Conservation (phyloP, 2,797 vertebrate genomes). For the Peromyscus nudipes region DNA sequence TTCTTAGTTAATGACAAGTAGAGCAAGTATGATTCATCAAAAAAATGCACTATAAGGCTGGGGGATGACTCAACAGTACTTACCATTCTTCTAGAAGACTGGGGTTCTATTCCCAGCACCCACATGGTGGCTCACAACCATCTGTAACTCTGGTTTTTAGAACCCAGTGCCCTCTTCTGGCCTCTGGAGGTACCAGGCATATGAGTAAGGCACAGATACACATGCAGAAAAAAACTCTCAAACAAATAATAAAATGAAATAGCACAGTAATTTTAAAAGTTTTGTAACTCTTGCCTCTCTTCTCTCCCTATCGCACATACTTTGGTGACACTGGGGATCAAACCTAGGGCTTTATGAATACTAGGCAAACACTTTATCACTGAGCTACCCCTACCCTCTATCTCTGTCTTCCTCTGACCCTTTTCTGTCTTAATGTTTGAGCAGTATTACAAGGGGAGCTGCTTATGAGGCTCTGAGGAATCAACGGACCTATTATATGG, state of each 20-base stretch:
- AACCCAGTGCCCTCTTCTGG: not conserved
- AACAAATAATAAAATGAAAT: not conserved
- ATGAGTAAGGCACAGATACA: not conserved
- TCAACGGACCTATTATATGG: not conserved
- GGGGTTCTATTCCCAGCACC: not conserved
- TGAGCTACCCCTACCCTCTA: not conserved
- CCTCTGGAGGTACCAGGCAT: not conserved
- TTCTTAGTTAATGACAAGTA: not conserved
- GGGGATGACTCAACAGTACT: not conserved
- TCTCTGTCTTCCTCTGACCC: not conserved
- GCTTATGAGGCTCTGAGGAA: not conserved
- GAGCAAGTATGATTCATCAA: constrained; percentile 12
- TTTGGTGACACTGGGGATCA: not conserved
- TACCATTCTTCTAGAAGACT: not conserved
- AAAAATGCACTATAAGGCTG: not conserved
- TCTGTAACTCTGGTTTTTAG: not conserved
- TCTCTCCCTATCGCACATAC: too few relatives aligned
- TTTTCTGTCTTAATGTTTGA: not conserved
- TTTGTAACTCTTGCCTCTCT: too few relatives aligned
- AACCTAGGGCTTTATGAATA: not conserved
- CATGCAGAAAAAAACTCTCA: not conserved
- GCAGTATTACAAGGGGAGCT: not conserved
- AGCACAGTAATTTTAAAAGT: not conserved
- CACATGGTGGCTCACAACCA: not conserved
- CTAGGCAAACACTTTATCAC: too few relatives aligned